These are phyloP conservation scores for Crotalus horridus DNA, from an alignment of 2,113 vertebrate species.

Conservation along the genomic window DNA sequence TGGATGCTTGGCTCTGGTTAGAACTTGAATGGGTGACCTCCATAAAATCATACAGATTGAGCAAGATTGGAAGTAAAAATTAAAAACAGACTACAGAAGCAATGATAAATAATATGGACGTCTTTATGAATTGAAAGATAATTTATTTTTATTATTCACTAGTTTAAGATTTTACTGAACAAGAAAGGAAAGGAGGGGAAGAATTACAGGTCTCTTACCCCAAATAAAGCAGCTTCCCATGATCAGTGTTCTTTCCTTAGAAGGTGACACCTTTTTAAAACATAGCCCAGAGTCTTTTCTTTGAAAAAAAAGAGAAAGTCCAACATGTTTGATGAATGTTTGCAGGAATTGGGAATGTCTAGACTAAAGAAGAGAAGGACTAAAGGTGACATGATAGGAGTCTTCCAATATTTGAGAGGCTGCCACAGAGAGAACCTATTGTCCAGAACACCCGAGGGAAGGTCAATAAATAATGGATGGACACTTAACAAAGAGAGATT, in stretches of 20 bases:
- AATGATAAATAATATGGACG: neutral
- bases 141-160: neutral
- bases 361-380: neutral
- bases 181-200: neutral
- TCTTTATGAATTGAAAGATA: neutral
- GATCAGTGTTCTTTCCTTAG: neutral
- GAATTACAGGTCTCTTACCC: neutral
- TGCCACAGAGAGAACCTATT: neutral
- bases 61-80: neutral
- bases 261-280: neutral
- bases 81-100: neutral
- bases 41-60: neutral
- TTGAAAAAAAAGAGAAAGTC: neutral
- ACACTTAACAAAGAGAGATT: neutral
- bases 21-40: neutral
- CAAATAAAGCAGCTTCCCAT: neutral
- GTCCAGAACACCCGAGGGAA: neutral
- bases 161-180: neutral
- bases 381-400: neutral
- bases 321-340: neutral
- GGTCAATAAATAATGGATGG: neutral
- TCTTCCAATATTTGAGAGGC: neutral
- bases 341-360: neutral
- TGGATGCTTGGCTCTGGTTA: neutral
- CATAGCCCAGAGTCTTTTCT: neutral